phyloP scores from a whole-genome alignment of 1,140 invertebrate species.

The Wiebesia pumilae region DNA sequence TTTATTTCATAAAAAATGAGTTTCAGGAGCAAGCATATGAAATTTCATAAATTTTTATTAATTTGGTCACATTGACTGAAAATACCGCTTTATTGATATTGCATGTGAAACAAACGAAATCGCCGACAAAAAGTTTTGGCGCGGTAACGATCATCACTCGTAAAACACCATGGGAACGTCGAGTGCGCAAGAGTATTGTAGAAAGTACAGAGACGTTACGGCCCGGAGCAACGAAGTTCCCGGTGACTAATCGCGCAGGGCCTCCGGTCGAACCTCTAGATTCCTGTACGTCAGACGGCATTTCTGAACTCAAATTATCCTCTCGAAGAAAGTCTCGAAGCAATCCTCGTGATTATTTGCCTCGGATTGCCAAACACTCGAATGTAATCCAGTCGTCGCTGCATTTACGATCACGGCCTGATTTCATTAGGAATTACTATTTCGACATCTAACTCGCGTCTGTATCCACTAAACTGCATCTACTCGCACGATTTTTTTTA shows the following conservation, averaged over 20 bases:
- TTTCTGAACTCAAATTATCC: too few relatives aligned
- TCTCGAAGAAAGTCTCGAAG: too few relatives aligned
- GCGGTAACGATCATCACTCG: neutral
- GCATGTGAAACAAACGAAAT: neutral
- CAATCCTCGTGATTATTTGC: too few relatives aligned
- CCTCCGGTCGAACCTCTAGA: neutral
- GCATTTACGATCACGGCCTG: too few relatives aligned
- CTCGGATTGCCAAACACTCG: too few relatives aligned
- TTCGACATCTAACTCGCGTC: neutral
- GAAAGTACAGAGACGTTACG: neutral
- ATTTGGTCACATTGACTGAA: neutral
- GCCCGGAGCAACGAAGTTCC: neutral
- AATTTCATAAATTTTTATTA: too few relatives aligned
- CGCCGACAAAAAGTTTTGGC: neutral
- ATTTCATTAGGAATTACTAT: neutral
- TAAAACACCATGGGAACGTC: too few relatives aligned
- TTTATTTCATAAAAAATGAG: neutral
- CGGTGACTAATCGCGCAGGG: neutral
- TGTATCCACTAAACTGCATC: neutral
- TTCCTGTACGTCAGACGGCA: neutral
- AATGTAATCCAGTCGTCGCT: too few relatives aligned
- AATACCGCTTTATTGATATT: slow-evolving; percentile 9
- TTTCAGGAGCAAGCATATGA: too few relatives aligned
- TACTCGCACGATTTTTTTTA: neutral
- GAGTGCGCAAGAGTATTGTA: neutral